Evolutionary conservation across 2,113 vertebrate genomes (phyloP), one percentile per base, ranked within the genome.

Genomic region (Ardeotis arabs): DNA sequence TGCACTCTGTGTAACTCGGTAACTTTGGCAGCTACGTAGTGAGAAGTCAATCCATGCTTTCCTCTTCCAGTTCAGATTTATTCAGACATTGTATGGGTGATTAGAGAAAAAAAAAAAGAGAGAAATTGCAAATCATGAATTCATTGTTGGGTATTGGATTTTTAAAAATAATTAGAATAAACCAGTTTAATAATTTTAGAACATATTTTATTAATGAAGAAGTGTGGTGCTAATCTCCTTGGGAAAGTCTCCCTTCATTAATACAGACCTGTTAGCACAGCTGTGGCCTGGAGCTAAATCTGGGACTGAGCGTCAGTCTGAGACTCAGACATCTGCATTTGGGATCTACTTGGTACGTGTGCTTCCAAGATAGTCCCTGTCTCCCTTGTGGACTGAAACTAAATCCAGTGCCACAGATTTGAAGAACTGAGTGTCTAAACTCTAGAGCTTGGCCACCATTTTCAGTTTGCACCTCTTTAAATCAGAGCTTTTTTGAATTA

Each of bases 131-230:
- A 73, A 60, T 78, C 2, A 2, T 5, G 1, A 74, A 19, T 29
- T 66, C 58, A 20, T n/a, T 52, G 41, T 35, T 0, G 0, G 17
- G 12, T 47, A 58, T 67, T 0, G 0, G 18, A 41, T 66, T 76
- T 83, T 5, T 2, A 7, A 76, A 89, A 93, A 55, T 35, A 84
- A 78, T 59, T 89, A 69, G 50, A 73, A 25, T 37, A 62, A 82
- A 64, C 19, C 22, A 82, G 60, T 63, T 74, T 63, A 69, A 67
- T 92, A 70, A 81, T 75, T 92, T 69, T 50, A 55, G 31, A 80
- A 47, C 23, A 39, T 70, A 55, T 85, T 91, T 96, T 96, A 94
- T 82, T 91, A 72, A 60, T 62, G 67, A 85, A 64, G 70, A 83
- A 93, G 59, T 18, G 14, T 16, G 0, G 16, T 74, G 47, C n/a